These are phyloP conservation scores for Lasioglossum oenotherae DNA, from an alignment of 2,888 invertebrate species.

Conservation along the genomic window DNA sequence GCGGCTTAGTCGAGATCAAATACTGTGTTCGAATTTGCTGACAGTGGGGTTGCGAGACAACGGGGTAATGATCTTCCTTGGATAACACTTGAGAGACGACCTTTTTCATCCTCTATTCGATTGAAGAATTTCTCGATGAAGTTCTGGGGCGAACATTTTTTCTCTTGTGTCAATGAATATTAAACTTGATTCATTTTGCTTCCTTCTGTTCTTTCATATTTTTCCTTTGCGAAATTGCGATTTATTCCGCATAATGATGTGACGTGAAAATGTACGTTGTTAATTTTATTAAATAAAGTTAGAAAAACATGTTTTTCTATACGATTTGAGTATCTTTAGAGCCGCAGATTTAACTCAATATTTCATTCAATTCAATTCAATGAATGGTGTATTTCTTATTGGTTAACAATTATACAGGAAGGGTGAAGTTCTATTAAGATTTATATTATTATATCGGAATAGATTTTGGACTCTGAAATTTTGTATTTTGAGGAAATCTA, in stretches of 20 bases:
- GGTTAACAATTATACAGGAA: no score
- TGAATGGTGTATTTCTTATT: no score
- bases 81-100: neutral
- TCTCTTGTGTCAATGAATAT: neutral
- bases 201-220: neutral
- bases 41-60: conserved; percentile 6
- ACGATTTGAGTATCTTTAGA: neutral
- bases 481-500: neutral
- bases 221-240: neutral
- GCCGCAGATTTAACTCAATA: neutral
- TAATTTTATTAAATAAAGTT: neutral
- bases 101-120: neutral
- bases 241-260: neutral
- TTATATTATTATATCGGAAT: neutral
- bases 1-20: conserved; percentile 52
- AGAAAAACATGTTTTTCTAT: neutral
- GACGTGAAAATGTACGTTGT: neutral
- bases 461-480: neutral
- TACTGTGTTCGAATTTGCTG: conserved; percentile 15
- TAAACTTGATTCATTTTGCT: neutral
- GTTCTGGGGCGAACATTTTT: neutral
- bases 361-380: neutral
- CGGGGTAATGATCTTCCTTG: neutral
- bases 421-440: neutral
- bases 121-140: neutral